Percentiles rank a stretch among this genome's conserved stretches.
Conservation (phyloP, 2,888 invertebrate genomes). For the Meiosimyza decipiens region DNA sequence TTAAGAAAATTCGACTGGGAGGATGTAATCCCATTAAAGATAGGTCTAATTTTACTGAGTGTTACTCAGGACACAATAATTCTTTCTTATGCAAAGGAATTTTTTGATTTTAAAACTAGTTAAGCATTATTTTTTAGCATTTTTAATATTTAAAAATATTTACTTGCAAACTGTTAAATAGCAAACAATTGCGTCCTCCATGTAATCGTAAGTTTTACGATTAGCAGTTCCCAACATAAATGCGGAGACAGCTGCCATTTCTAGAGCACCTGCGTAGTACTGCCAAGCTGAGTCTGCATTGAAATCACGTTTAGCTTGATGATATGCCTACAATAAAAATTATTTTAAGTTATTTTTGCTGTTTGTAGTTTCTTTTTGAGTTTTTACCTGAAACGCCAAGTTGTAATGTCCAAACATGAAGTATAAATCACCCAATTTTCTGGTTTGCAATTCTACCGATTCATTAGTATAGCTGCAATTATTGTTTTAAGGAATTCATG, state of each 20-base stretch:
- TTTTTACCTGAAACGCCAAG: constrained; percentile 79
- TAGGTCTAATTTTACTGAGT: no score
- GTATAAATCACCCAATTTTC: constrained; percentile 93
- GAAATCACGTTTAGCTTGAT: constrained; percentile 97
- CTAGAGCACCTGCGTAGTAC: constrained; percentile 95
- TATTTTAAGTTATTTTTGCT: neutral
- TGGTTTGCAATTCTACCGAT: constrained; percentile 90
- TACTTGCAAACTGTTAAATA: constrained; percentile 92
- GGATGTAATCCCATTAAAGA: no score
- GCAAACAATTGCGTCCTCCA: constrained; percentile 93
- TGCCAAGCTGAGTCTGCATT: constrained; percentile 97
- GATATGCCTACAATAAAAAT: constrained; percentile 75
- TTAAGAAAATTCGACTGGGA: no score
- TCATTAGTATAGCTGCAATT: constrained; percentile 78
- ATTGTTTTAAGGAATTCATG: neutral
- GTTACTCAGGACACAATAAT: no score
- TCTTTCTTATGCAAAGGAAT: no score
- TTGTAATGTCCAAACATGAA: constrained; percentile 96
- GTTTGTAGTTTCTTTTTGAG: neutral
- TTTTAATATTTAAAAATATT: constrained; percentile 44
- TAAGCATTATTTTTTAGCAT: no score
- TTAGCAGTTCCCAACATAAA: constrained; percentile 87
- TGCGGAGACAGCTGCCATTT: constrained; percentile 94
- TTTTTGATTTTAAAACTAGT: neutral
- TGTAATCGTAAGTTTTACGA: constrained; percentile 85